Evolutionary conservation across 2,113 vertebrate species (phyloP).

Genomic region (Entomyzon cyanotis): DNA sequence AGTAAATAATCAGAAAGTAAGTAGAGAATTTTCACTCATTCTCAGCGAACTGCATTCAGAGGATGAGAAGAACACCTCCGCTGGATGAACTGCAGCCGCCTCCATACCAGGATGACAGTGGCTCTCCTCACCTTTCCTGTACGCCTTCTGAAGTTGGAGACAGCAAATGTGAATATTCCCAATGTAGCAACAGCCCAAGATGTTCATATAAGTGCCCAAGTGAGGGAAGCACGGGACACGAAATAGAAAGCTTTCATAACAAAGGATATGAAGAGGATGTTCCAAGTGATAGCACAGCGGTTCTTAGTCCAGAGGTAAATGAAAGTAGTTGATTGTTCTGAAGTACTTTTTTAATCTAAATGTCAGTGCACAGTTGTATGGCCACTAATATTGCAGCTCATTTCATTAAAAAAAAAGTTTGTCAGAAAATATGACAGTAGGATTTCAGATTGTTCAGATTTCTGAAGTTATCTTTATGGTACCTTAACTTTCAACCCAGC

Average conservation of each 20-base stretch:
- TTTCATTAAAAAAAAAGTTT: not conserved
- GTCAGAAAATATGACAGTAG: not conserved
- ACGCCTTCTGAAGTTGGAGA: slow-evolving; percentile 92
- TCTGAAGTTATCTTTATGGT: not conserved
- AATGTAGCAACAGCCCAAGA: slow-evolving; percentile 89
- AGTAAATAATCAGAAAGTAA: slow-evolving; percentile 5
- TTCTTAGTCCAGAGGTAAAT: slow-evolving; percentile 94
- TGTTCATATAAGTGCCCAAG: slow-evolving; percentile 92
- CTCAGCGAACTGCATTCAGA: slow-evolving; percentile 94
- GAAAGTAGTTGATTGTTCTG: not conserved
- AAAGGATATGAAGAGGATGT: slow-evolving; percentile 96
- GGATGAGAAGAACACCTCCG: slow-evolving; percentile 93
- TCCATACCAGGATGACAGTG: slow-evolving; percentile 94
- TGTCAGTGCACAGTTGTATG: not conserved
- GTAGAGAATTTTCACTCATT: slow-evolving; percentile 63
- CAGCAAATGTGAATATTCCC: slow-evolving; percentile 89
- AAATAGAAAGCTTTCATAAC: slow-evolving; percentile 90
- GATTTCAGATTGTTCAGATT: not conserved
- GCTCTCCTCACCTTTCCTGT: slow-evolving; percentile 93
- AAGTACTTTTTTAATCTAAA: not conserved
- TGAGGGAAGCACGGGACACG: slow-evolving; percentile 85
- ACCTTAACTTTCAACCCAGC: not conserved
- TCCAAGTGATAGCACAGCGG: slow-evolving; percentile 94
- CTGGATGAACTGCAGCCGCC: slow-evolving; percentile 95
- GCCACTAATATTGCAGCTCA: not conserved